Conservation (phyloP, 2,888 invertebrate genomes). For the Scaptomyza cyrtandrae region DNA sequence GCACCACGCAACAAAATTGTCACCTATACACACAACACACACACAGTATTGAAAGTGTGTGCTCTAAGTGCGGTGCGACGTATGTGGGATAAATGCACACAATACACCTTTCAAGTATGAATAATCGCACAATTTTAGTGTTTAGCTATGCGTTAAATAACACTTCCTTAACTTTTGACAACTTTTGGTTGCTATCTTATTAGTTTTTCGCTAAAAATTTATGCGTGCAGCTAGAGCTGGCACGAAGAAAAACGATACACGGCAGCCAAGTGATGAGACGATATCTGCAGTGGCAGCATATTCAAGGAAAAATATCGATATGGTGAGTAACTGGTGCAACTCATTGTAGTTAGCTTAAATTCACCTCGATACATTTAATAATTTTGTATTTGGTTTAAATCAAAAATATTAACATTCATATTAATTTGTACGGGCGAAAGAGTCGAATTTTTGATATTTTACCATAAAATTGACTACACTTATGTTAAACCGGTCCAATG, state of each 20-base stretch:
- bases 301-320: slow-evolving; percentile 35
- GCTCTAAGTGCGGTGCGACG: slow-evolving; percentile 35
- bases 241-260: slow-evolving; percentile 47
- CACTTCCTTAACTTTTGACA: slow-evolving; percentile 26
- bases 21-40: slow-evolving; percentile 60
- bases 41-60: slow-evolving; percentile 35
- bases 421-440: background rate
- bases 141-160: slow-evolving; percentile 7
- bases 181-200: slow-evolving; percentile 30
- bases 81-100: slow-evolving; percentile 27
- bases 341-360: background rate
- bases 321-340: background rate
- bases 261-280: slow-evolving; percentile 31
- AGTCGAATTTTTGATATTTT: background rate
- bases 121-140: slow-evolving; percentile 19
- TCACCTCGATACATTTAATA: background rate
- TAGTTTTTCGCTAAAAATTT: slow-evolving; percentile 60
- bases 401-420: background rate
- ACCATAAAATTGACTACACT: background rate
- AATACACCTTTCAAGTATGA: slow-evolving; percentile 9
- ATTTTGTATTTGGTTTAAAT: background rate
- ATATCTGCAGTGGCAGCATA: slow-evolving; percentile 25
- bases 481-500: background rate
- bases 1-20: slow-evolving; percentile 76
- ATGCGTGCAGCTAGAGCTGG: slow-evolving; percentile 62